These are phyloP conservation scores for Psophia crepitans DNA, from an alignment of 2,113 vertebrate species.

Conservation along the genomic window DNA sequence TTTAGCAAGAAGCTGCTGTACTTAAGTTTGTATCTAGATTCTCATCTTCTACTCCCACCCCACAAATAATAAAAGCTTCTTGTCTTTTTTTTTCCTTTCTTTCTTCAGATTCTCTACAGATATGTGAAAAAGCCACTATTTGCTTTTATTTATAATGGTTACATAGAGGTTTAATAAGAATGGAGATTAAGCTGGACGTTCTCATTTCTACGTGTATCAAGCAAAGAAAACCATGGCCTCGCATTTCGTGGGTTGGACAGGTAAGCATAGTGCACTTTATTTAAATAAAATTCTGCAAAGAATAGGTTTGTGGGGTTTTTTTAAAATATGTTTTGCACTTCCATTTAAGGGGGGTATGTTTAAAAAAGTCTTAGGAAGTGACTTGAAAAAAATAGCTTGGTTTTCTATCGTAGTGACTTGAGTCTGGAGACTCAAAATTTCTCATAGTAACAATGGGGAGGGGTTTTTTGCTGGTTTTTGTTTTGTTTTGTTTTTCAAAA, in stretches of 20 bases:
- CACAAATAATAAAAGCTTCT: neutral
- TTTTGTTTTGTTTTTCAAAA: neutral
- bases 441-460: neutral
- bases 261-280: slow-evolving; percentile 1
- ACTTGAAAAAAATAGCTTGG: neutral
- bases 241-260: slow-evolving; percentile 77
- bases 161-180: neutral
- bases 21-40: neutral
- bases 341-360: neutral
- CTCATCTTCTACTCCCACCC: rapidly evolving
- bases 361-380: neutral
- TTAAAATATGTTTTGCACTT: neutral
- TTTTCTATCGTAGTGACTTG: neutral
- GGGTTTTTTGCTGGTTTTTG: no score
- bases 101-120: neutral
- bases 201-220: slow-evolving; percentile 73
- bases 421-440: neutral
- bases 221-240: slow-evolving; percentile 77
- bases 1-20: neutral
- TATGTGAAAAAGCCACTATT: rapidly evolving
- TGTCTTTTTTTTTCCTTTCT: neutral
- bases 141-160: neutral
- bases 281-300: neutral
- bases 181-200: slow-evolving; percentile 78
- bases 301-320: neutral